Base-by-base conservation (phyloP, 30 jellyfish, hydroid and myxozoan species). In the Chrysaora quinquecirrha region DNA sequence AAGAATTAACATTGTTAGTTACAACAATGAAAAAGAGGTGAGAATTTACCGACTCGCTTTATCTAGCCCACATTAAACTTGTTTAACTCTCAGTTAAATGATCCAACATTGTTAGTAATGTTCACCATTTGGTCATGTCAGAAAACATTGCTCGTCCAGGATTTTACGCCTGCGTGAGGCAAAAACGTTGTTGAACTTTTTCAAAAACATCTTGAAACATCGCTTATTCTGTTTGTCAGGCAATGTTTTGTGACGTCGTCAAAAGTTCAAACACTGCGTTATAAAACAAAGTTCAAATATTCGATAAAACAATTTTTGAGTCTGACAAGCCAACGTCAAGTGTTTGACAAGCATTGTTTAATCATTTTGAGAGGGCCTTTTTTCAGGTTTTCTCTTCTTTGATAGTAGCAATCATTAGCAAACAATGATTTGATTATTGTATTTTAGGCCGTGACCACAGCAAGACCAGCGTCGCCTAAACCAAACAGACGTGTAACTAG, bases 401-500 rank as follows among this genome's bases (percentile, higher is more conserved):
- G n/a, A n/a, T n/a, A n/a, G n/a, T n/a, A n/a, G n/a, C n/a, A n/a
- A n/a, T n/a, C n/a, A n/a, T n/a, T n/a, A n/a, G n/a, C n/a, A n/a
- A n/a, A n/a, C n/a, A n/a, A n/a, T n/a, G n/a, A n/a, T 43, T 35
- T 71, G 16, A 35, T 31, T 7, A 19, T 25, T 30, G 1, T 66
- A 64, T n/a, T 6, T 1, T 21, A 79, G 90, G 76, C 46, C 18
- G 48, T 1, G 12, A n/a, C n/a, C n/a, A n/a, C n/a, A n/a, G 43
- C 64, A 11, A 79, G 90, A 65, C 76, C 90, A 3, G 82, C 82
- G 1, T 79, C 90, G 7, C 90, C 90, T 25, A 79, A 79, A 56
- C 90, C 90, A 33, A 43, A 78, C 18, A 60, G 90, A 65, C 90
- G 90, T 4, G 38, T 70, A 11, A 27, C 90, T 4, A 50, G 90